Base-by-base conservation (phyloP, 2,797 vertebrate genomes). In the Lateolabrax maculatus region DNA sequence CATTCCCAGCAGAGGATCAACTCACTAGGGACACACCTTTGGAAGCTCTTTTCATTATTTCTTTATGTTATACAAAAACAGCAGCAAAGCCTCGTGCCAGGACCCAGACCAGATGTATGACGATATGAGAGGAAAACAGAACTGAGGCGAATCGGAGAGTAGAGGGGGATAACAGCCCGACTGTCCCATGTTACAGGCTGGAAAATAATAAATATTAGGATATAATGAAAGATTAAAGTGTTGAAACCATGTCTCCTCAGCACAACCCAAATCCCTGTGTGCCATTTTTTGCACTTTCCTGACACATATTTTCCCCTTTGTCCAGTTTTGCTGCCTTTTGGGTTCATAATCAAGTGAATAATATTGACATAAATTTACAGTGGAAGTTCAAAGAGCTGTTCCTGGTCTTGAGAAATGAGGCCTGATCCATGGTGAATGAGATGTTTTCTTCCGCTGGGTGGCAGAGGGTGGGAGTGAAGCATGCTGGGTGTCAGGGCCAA, bases 151-250 rank as follows among this genome's bases (percentile, higher is more conserved):
- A 56, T 60, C 49, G 37, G 31, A 49, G 48, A 41, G 41, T 12
- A 16, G 9, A 12, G 52, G 37, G 52, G 37, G 23, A 62, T 61
- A 12, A 60, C 29, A 18, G 67, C 23, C 44, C 37, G 51, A 55
- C 53, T 48, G 34, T 58, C 62, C 63, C 19, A 52, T 34, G 27
- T 68, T 60, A 62, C 53, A 75, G 58, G 65, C 67, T 9, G 62
- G 21, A 62, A 73, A 71, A 87, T 83, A 85, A 90, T 80, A 91
- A 84, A 85, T 78, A 78, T 52, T 31, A 29, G 79, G 73, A 84
- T 84, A 66, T 41, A 58, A 56, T 25, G 69, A 65, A 34, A 67
- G 82, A 85, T 82, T 84, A 49, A 80, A 68, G 64, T 78, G 57
- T 70, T 86, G 82, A 85, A 81, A 63, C 77, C 75, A 80, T 21